phyloP scores from a whole-genome alignment of 1,140 invertebrate species.

The Heliconius hewitsoni region DNA sequence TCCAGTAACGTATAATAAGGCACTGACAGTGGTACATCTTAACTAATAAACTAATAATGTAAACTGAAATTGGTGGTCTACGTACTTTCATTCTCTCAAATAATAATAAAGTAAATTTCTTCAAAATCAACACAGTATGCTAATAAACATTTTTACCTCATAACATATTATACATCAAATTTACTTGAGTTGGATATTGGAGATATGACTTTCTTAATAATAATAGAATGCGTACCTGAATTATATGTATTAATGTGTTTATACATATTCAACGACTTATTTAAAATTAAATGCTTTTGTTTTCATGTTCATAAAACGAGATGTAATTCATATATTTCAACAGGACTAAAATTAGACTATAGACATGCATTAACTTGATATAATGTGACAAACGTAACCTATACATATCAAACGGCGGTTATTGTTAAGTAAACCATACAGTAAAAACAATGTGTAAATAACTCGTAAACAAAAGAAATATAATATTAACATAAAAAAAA shows the following conservation, averaged over 20 bases:
- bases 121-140: slow-evolving; percentile 7
- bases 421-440: background rate
- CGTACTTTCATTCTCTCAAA: slow-evolving; percentile 21
- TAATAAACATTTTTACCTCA: background rate
- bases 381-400: background rate
- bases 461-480: background rate
- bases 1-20: slow-evolving; percentile 49
- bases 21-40: slow-evolving; percentile 53
- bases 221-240: background rate
- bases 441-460: background rate
- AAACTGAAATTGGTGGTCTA: slow-evolving; percentile 16
- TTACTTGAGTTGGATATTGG: background rate
- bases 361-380: background rate
- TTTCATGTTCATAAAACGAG: background rate
- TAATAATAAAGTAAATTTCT: slow-evolving; percentile 18
- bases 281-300: background rate
- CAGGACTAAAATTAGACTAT: background rate
- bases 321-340: background rate
- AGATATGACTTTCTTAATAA: background rate
- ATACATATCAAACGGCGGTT: background rate
- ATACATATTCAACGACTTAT: background rate
- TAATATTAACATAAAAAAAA: background rate
- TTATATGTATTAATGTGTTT: background rate
- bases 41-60: slow-evolving; percentile 25
- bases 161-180: background rate